These are phyloP conservation scores for Cossypha dichroa DNA, from an alignment of 2,797 vertebrate genomes.

Conservation along the genomic window DNA sequence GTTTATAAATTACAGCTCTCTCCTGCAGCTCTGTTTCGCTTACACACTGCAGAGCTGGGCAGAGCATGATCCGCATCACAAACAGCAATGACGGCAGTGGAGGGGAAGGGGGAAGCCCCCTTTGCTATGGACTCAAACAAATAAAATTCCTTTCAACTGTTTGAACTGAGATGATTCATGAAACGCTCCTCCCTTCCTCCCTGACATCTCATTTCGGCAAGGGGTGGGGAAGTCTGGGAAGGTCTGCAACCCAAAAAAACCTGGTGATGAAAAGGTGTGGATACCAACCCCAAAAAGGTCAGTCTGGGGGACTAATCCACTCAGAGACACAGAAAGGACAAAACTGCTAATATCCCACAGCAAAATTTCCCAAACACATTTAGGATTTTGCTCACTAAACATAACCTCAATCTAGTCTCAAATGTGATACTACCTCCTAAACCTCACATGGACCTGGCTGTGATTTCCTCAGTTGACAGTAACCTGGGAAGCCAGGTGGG, in stretches of 20 bases:
- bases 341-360: not conserved
- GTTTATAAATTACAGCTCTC: not conserved
- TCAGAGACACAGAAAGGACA: not conserved
- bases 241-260: not conserved
- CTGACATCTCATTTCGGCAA: not conserved
- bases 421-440: not conserved
- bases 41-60: not conserved
- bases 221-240: not conserved
- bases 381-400: not conserved
- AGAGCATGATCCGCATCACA: conserved; percentile 1
- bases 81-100: not conserved
- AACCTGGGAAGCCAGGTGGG: not conserved
- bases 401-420: not conserved
- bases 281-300: not conserved
- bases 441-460: accelerated
- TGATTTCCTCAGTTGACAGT: not conserved
- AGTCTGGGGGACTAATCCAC: not conserved
- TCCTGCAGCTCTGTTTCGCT: not conserved
- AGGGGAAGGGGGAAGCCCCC: not conserved
- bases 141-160: not conserved
- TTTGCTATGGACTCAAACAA: not conserved
- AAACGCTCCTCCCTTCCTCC: not conserved
- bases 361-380: not conserved
- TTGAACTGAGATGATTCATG: not conserved
- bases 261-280: not conserved